Evolutionary conservation across 1,140 invertebrate genomes (phyloP), one percentile per base, ranked within the genome.

Genomic region (Battus philenor): DNA sequence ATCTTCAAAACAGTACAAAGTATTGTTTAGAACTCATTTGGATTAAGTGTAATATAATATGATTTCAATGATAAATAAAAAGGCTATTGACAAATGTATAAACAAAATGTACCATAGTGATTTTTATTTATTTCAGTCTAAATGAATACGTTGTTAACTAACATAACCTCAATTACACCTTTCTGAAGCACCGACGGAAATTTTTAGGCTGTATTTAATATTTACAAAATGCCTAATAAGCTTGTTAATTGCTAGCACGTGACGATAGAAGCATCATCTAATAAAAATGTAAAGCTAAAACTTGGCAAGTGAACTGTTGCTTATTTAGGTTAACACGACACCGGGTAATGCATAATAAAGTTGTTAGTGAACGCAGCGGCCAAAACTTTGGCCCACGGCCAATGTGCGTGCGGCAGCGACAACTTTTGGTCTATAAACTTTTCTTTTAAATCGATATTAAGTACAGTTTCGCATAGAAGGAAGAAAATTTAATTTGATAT

Each of bases 201-300:
- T n/a, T n/a, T n/a, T n/a, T n/a, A n/a, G n/a, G n/a, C 8, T 41
- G 24, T 10, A 41, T 41, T 41, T 29, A 41, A 41, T 29, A 29
- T 41, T 41, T 13, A 41, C 38, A 26, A 41, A 41, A 16, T 41
- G 27, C 6, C 13, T 16, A 27, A 12, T 17, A 27, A 18, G n/a
- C 22, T 27, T 20, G 44, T 62, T 63, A 59, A 65, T 58, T 59
- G 58, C 29, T 8, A 47, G 30, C 47, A 36, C 56, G 55, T 57
- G 68, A 63, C 58, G 60, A 74, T 56, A 59, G 55, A 50, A 45
- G 47, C 53, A 55, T 50, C 52, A 51, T 61, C 68, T 74, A 71
- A 74, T 74, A 68, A 77, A 77, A 77, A 72, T 70, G 66, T 78
- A 67, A 77, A 67, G 55, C 57, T 59, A 48, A 65, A 70, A 71